Evolutionary conservation across 1,140 invertebrate species (phyloP).

Genomic region (Pentalonia nigronervosa): DNA sequence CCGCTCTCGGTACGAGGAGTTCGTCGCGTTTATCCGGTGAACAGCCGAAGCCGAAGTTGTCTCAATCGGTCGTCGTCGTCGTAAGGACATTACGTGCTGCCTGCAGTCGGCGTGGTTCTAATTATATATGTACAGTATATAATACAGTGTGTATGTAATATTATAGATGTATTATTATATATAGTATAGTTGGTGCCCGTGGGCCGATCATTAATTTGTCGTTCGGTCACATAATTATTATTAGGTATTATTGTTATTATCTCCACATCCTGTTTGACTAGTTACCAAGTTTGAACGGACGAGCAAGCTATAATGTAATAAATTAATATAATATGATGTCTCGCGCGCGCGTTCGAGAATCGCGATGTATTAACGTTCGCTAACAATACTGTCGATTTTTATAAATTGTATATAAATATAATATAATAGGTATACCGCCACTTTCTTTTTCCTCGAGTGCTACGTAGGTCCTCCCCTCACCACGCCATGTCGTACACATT

Average conservation of each 20-base stretch:
- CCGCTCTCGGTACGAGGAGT: background rate
- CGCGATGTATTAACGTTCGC: background rate
- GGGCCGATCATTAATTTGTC: constrained; percentile 43
- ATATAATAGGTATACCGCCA: background rate
- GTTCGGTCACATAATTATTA: background rate
- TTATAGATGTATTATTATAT: background rate
- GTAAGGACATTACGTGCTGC: background rate
- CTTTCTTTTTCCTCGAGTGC: background rate
- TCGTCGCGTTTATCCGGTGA: background rate
- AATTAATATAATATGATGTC: background rate
- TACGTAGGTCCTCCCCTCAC: background rate
- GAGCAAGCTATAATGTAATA: background rate
- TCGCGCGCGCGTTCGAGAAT: background rate
- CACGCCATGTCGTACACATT: background rate
- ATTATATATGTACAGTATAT: background rate
- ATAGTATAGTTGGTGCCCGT: background rate
- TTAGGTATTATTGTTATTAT: background rate
- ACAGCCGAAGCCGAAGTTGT: background rate
- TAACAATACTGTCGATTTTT: background rate
- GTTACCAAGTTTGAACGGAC: constrained; percentile 39
- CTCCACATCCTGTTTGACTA: constrained; percentile 29
- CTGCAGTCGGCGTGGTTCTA: background rate
- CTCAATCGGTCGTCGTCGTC: background rate
- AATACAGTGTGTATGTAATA: too few species aligned
- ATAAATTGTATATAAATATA: constrained; percentile 19